phyloP scores from a whole-genome alignment of 1,140 invertebrate genomes.

The Cylas formicarius region DNA sequence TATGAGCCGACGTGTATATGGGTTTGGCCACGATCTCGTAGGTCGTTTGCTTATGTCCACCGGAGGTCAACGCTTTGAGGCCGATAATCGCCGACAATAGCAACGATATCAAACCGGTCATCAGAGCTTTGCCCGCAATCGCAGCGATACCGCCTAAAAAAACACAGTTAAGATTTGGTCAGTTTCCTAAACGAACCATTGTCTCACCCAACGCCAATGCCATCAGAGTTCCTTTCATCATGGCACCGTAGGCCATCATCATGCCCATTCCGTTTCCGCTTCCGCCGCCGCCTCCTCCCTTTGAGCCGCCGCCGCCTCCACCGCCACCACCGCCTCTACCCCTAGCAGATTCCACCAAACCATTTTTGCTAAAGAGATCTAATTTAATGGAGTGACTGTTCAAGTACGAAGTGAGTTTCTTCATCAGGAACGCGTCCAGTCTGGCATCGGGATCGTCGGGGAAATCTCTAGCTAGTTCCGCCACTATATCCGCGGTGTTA shows the following conservation, averaged over 20 bases:
- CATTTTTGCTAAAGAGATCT: conserved; percentile 58
- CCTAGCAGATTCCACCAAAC: conserved; percentile 44
- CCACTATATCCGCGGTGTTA: conserved; percentile 57
- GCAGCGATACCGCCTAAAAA: conserved; percentile 63
- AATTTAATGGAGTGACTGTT: conserved; percentile 66
- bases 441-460: conserved; percentile 67
- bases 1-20: conserved; percentile 62
- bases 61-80: conserved; percentile 59
- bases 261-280: conserved; percentile 51
- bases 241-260: conserved; percentile 50
- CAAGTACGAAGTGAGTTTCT: conserved; percentile 62
- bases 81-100: conserved; percentile 70
- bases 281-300: conserved; percentile 48
- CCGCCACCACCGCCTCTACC: conserved; percentile 47
- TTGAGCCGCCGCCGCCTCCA: conserved; percentile 41
- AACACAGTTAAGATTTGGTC: not conserved
- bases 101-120: conserved; percentile 73
- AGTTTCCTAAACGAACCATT: not conserved
- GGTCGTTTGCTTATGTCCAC: conserved; percentile 65
- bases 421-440: conserved; percentile 65
- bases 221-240: conserved; percentile 67
- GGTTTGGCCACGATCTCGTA: conserved; percentile 80
- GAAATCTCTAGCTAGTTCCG: conserved; percentile 63
- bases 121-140: conserved; percentile 73
- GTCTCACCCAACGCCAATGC: conserved; percentile 49